Percentiles rank a stretch among this genome's conserved stretches.
Conservation (phyloP, 2,113 vertebrate genomes). For the Pollachius pollachius region DNA sequence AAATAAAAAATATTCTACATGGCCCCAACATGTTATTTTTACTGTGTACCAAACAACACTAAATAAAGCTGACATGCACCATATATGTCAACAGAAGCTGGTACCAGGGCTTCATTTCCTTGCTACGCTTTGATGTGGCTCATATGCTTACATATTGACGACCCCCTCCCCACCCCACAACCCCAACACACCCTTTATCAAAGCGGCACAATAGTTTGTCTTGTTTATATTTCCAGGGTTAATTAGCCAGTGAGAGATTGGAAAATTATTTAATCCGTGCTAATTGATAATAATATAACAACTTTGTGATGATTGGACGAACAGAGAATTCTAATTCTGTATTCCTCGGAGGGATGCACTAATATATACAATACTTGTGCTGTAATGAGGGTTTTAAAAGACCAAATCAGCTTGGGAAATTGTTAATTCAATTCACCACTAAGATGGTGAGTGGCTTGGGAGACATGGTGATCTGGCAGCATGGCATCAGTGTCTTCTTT, state of each 20-base stretch:
- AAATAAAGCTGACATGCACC: constrained; percentile 32
- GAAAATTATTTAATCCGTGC: constrained; percentile 65
- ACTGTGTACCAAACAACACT: constrained; percentile 39
- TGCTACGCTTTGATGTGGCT: constrained; percentile 68
- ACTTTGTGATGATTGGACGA: constrained; percentile 61
- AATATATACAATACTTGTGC: constrained; percentile 56
- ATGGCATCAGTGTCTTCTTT: constrained; percentile 37
- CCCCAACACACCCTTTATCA: constrained; percentile 24
- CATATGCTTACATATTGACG: constrained; percentile 68
- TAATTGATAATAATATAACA: constrained; percentile 75
- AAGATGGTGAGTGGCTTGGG: constrained; percentile 43
- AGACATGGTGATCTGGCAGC: constrained; percentile 25
- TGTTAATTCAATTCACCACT: constrained; percentile 65
- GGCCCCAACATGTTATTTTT: constrained; percentile 53
- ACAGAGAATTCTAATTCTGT: constrained; percentile 43
- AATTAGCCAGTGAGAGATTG: constrained; percentile 69
- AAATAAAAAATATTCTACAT: constrained; percentile 57
- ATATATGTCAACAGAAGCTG: not conserved
- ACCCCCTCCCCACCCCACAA: constrained; percentile 40
- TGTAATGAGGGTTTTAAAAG: constrained; percentile 69
- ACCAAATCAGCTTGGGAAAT: constrained; percentile 65
- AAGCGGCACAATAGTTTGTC: constrained; percentile 51
- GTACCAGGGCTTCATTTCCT: constrained; percentile 7
- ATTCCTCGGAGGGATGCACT: constrained; percentile 61
- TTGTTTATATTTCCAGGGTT: constrained; percentile 60